Evolutionary conservation across 2,113 vertebrate genomes (phyloP).

Genomic region (Holacanthus passer): DNA sequence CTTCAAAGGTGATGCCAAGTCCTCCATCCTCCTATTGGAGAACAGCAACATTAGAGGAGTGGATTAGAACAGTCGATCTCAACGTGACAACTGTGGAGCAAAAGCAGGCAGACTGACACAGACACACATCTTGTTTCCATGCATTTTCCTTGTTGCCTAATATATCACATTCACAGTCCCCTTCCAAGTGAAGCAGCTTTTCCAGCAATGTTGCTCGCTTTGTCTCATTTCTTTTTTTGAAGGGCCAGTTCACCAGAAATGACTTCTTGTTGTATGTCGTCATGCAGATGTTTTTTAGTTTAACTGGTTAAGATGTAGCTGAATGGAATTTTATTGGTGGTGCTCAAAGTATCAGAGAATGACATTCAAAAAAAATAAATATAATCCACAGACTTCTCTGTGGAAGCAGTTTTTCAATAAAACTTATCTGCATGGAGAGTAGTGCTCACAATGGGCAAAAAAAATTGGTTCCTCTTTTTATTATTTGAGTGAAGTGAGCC

Average conservation of each 20-base stretch:
- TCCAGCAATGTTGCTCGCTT: not conserved
- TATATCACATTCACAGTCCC: conserved; percentile 16
- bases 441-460: not conserved
- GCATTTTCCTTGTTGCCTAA: not conserved
- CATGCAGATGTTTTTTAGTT: not conserved
- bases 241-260: not conserved
- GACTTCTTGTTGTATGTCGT: not conserved
- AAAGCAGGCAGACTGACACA: not conserved
- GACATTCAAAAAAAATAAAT: not conserved
- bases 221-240: conserved; percentile 2
- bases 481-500: conserved; percentile 27
- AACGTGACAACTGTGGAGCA: not conserved
- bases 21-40: conserved; percentile 87
- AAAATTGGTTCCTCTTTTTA: conserved; percentile 7
- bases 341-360: not conserved
- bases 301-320: not conserved
- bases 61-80: not conserved
- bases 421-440: no score
- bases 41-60: not conserved
- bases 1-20: conserved; percentile 89
- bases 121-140: not conserved
- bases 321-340: not conserved
- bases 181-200: conserved; percentile 17
- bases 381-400: not conserved
- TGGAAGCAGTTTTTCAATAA: not conserved